phyloP scores from a whole-genome alignment of 2,888 invertebrate genomes.

The Andricus quercusramuli region DNA sequence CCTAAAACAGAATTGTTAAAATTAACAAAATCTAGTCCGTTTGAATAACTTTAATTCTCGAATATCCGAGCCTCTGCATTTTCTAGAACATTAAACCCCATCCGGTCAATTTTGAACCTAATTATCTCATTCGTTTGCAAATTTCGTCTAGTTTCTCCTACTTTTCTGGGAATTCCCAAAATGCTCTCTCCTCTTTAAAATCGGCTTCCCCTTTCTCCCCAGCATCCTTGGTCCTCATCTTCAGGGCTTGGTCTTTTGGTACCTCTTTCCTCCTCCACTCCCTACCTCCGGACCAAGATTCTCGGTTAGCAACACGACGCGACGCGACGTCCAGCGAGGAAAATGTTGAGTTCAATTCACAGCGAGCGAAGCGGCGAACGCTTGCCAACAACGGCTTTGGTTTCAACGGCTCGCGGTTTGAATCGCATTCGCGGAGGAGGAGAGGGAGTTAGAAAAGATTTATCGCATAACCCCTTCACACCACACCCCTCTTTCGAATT shows the following conservation, averaged over 20 bases:
- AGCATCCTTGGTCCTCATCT: conserved; percentile 6
- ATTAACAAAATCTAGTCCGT: too few species aligned
- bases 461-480: neutral
- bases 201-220: neutral
- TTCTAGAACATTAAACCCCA: too few species aligned
- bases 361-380: conserved; percentile 43
- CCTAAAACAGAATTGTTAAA: too few species aligned
- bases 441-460: conserved; percentile 19
- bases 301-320: conserved; percentile 53
- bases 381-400: conserved; percentile 42
- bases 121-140: neutral
- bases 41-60: too few species aligned
- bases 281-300: conserved; percentile 52
- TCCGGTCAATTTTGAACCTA: neutral
- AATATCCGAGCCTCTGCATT: too few species aligned
- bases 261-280: conserved; percentile 44
- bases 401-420: conserved; percentile 45
- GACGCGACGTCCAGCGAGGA: conserved; percentile 44
- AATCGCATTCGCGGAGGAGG: conserved; percentile 29
- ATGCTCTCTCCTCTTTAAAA: neutral
- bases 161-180: neutral
- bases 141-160: neutral
- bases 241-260: neutral
- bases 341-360: conserved; percentile 39
- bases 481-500: neutral